phyloP scores from a whole-genome alignment of 2,113 vertebrate genomes.

The Antennarius striatus region DNA sequence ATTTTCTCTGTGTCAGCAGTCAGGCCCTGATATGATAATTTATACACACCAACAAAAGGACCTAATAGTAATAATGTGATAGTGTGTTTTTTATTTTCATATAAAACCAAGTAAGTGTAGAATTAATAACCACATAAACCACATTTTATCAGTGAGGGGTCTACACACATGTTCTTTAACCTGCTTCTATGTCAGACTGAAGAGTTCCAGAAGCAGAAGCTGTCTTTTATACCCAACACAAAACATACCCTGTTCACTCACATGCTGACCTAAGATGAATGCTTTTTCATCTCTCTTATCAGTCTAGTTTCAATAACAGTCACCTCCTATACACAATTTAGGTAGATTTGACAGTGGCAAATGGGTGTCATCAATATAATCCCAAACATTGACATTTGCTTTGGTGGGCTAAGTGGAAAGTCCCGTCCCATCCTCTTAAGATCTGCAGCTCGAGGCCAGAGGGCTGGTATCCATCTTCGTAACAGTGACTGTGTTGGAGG shows the following conservation, averaged over 20 bases:
- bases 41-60: conserved; percentile 36
- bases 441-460: conserved; percentile 64
- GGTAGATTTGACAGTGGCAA: conserved; percentile 71
- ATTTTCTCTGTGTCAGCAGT: conserved; percentile 78
- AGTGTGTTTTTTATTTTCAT: conserved; percentile 15
- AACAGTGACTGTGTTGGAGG: conserved; percentile 71
- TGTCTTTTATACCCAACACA: conserved; percentile 15
- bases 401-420: conserved; percentile 68
- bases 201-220: conserved; percentile 7
- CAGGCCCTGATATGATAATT: conserved; percentile 50
- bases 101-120: background rate
- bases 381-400: conserved; percentile 73
- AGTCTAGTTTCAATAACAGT: conserved; percentile 41
- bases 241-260: conserved; percentile 20
- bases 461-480: conserved; percentile 75
- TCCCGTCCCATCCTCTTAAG: conserved; percentile 65
- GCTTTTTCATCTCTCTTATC: conserved; percentile 41
- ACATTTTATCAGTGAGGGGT: conserved; percentile 1
- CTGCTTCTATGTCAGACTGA: conserved; percentile 14
- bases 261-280: conserved; percentile 32
- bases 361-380: conserved; percentile 68
- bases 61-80: conserved; percentile 16
- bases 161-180: conserved; percentile 24
- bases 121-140: conserved; percentile 4
- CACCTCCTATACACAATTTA: conserved; percentile 48